Conservation (phyloP, 2,797 vertebrate genomes). For the Chiroxiphia lanceolata region DNA sequence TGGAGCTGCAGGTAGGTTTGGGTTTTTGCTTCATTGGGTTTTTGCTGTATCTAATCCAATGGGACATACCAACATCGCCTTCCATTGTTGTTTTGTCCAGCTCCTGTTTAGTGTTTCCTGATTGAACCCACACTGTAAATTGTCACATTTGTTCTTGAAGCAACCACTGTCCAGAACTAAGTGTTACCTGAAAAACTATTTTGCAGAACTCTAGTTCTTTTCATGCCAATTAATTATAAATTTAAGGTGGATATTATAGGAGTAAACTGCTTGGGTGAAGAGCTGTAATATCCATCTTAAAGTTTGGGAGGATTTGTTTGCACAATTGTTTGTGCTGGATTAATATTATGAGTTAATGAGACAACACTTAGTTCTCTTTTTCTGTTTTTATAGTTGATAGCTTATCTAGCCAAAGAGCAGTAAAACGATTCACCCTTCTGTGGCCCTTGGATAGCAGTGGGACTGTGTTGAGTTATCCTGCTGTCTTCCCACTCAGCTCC, state of each 20-base stretch:
- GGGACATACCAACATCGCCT: constrained; percentile 36
- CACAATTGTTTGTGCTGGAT: background rate
- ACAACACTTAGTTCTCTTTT: background rate
- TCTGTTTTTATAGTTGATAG: background rate
- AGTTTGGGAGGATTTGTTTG: background rate
- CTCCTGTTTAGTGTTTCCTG: constrained; percentile 25
- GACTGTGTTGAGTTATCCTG: background rate
- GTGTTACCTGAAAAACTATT: background rate
- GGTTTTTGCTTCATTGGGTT: background rate
- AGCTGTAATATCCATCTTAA: background rate
- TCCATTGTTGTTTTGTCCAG: constrained; percentile 54
- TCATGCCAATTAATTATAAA: background rate
- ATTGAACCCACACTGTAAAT: background rate
- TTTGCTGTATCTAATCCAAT: constrained; percentile 65
- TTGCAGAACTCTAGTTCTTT: background rate
- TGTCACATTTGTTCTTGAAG: background rate
- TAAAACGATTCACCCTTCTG: background rate
- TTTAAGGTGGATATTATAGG: background rate
- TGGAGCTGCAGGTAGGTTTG: constrained; percentile 94
- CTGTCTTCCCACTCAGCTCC: background rate
- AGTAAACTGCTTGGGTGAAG: background rate
- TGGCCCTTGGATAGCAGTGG: background rate
- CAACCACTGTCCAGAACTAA: background rate
- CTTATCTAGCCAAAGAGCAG: background rate
- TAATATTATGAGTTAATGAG: background rate